These are phyloP conservation scores for Xenopus laevis DNA, from an alignment of 2,113 vertebrate genomes.

Conservation along the genomic window DNA sequence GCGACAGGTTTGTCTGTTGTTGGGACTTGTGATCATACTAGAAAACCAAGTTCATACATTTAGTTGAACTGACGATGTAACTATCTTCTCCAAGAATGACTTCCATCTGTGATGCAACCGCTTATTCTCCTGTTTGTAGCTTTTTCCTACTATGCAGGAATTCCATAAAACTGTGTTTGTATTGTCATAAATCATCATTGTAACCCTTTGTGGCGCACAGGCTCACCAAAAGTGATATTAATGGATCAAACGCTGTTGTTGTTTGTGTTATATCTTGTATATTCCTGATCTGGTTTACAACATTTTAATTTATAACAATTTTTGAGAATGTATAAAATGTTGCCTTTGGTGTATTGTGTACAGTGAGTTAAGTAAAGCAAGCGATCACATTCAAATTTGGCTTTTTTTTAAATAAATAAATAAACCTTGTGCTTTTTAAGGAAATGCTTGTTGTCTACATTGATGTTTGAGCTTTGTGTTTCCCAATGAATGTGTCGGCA, in stretches of 20 bases:
- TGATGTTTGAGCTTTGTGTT: not conserved
- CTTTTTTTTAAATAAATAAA: conserved; percentile 17
- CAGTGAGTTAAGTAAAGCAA: conserved; percentile 3
- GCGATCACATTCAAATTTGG: conserved; percentile 23
- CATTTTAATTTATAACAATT: conserved; percentile 18
- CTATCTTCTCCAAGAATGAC: too few species aligned
- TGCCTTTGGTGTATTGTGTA: conserved; percentile 30
- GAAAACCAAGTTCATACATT: too few species aligned
- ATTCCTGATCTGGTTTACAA: not conserved
- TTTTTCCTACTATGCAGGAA: too few species aligned
- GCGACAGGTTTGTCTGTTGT: too few species aligned
- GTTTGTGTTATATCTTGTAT: conserved; percentile 10
- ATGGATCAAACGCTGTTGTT: not conserved
- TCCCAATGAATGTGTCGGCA: too few species aligned
- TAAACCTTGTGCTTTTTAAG: conserved; percentile 28
- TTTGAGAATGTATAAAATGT: conserved; percentile 28
- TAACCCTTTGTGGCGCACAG: too few species aligned
- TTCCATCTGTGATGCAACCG: too few species aligned
- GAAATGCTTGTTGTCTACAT: not conserved
- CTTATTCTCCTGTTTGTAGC: too few species aligned
- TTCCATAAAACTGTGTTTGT: too few species aligned
- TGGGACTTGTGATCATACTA: too few species aligned
- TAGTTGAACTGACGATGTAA: too few species aligned
- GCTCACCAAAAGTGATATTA: not conserved
- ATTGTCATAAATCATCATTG: too few species aligned